Base-by-base conservation (phyloP, 2,888 invertebrate species). In the Pemphredon lugubris region DNA sequence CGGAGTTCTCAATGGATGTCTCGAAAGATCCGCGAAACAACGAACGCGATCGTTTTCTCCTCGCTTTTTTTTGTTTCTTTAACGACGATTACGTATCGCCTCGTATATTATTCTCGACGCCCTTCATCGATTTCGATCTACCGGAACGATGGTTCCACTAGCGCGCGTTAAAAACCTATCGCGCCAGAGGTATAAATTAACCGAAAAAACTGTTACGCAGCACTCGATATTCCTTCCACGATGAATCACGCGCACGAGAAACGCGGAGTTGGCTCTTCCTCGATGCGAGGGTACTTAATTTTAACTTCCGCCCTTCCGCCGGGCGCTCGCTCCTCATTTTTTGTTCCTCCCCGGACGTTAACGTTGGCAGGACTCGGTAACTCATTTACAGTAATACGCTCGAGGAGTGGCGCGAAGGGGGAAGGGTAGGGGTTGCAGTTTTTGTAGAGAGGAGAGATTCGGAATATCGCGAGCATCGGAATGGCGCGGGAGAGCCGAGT, bases 311-410 rank as follows among this genome's bases (percentile, higher is more conserved):
- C 4, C 9, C 13, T 16, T 9, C 18, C 20, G 20, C 14, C 14
- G n/a, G n/a, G n/a, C 14, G 16, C 3, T n/a, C n/a, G 0, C 18
- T 44, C 21, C 1, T 44, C 37, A 37, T 16, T 14, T 13, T 32
- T 7, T 32, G 14, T 20, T 1, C 23, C 13, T 11, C 1, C 7
- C 20, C 30, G 45, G 21, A 39, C 11, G 44, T 47, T 32, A 32
- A 65, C 58, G 55, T 65, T 26, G 47, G n/a, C 30, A 26, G 63
- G 18, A 55, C 57, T 71, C 57, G 69, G 69, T 78, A 76, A 81
- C 76, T 77, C 73, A 73, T 79, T 83, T 83, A 79, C 73, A 39
- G 70, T 67, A 75, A 81, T 79, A 71, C 72, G 65, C 77, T 40
- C 20, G 20, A 0, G 39, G 18, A 47, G 63, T 30, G 26, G 60